Percentiles rank a stretch among this genome's conserved stretches.
Evolutionary conservation across 2,113 vertebrate genomes (phyloP).

Genomic region (Python bivittatus): DNA sequence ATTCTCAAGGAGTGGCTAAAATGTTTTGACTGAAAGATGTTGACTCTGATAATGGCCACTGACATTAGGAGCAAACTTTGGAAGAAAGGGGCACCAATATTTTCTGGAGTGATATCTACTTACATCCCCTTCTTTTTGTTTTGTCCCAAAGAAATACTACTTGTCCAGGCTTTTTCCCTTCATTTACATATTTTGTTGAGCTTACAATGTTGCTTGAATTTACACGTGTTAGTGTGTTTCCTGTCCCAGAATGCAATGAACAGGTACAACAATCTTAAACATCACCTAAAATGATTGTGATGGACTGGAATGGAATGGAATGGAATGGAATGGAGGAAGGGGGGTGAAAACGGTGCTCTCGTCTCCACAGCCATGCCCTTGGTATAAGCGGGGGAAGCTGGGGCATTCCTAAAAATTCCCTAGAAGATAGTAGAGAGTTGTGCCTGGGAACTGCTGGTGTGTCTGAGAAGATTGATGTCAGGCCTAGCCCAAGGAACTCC

Average conservation of each 20-base stretch:
- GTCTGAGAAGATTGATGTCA: too few species aligned
- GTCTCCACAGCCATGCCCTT: too few species aligned
- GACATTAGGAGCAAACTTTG: not conserved
- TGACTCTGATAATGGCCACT: not conserved
- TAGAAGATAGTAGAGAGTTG: too few species aligned
- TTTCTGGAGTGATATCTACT: not conserved
- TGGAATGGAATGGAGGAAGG: too few species aligned
- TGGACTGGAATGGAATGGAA: too few species aligned
- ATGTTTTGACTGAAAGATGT: not conserved
- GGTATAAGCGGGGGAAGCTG: too few species aligned
- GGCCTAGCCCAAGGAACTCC: too few species aligned
- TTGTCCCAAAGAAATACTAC: not conserved
- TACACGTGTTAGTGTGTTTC: not conserved
- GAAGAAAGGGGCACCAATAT: not conserved
- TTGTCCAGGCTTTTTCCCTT: not conserved
- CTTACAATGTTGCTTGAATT: slow-evolving; percentile 5
- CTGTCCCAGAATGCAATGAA: not conserved
- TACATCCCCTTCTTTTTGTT: not conserved
- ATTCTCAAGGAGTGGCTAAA: not conserved
- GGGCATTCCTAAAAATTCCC: too few species aligned
- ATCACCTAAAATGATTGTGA: slow-evolving; percentile 4
- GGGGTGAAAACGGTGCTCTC: too few species aligned
- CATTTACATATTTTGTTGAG: not conserved
- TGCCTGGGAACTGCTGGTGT: too few species aligned
- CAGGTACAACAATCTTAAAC: not conserved